Conservation (phyloP, 2,113 vertebrate genomes). For the Synchiropus splendidus region DNA sequence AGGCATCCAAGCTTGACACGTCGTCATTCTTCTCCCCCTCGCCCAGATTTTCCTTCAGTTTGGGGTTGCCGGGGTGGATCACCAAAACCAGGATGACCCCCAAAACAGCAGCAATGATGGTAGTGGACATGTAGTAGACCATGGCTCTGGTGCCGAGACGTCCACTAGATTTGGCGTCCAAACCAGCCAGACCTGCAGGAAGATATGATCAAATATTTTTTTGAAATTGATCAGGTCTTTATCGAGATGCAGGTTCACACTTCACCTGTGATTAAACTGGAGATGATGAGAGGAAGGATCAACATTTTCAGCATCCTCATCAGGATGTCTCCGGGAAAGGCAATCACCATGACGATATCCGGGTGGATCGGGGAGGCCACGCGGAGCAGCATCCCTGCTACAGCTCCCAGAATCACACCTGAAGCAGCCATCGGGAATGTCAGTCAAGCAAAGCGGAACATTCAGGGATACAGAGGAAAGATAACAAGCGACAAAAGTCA, state of each 20-base stretch:
- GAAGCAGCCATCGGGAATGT: neutral
- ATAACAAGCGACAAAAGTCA: neutral
- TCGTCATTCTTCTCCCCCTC: conserved; percentile 89
- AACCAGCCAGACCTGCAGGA: conserved; percentile 80
- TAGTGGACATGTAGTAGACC: conserved; percentile 96
- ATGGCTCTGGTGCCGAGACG: conserved; percentile 94
- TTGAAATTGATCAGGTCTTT: no score
- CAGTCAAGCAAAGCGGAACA: no score
- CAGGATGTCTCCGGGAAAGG: conserved; percentile 95
- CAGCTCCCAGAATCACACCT: conserved; percentile 92
- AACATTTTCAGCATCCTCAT: conserved; percentile 99
- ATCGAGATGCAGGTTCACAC: no score
- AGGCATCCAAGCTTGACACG: conserved; percentile 94
- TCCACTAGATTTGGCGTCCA: conserved; percentile 96
- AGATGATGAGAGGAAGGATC: conserved; percentile 96
- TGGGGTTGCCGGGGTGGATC: conserved; percentile 95
- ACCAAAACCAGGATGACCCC: conserved; percentile 93
- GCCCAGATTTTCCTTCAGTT: conserved; percentile 88
- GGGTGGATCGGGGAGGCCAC: conserved; percentile 85
- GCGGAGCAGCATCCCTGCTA: conserved; percentile 82
- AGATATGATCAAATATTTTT: conserved; percentile 29
- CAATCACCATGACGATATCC: conserved; percentile 91
- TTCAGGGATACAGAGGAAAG: no score
- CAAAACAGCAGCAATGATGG: conserved; percentile 90
- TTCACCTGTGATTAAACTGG: conserved; percentile 96